Base-by-base conservation (phyloP, 1,140 invertebrate genomes). In the Dendroctonus valens region DNA sequence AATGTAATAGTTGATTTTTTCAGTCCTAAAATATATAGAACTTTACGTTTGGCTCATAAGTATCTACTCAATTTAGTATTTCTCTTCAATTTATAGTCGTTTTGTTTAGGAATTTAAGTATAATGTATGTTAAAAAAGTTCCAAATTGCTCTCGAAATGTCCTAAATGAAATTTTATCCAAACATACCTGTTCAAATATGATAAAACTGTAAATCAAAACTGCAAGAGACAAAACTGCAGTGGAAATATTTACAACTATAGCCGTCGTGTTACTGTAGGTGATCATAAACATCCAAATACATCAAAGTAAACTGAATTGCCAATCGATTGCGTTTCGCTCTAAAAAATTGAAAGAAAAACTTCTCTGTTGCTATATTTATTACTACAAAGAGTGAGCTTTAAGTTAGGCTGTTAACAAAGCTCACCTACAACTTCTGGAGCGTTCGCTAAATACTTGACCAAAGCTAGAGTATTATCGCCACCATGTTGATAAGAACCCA, bases 401-500 rank as follows among this genome's bases (percentile, higher is more conserved):
- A 26, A 26, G 26, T 26, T 26, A 3, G 26, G 26, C 26, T 1
- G 26, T 26, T 26, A 26, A 26, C 1, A 26, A 26, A 1, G 26
- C 26, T 26, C 26, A 26, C 26, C 26, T 26, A 3, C 26, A 26
- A 26, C 26, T 63, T 82, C 78, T n/a, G 73, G 72, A 65, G 79
- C 81, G 48, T 79, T 75, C 7, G 81, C 82, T 12, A 88, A 74
- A 37, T 74, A 71, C 59, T 78, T 74, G 0, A 86, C 69, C 0
- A 90, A 68, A 5, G 78, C 78, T 42, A 90, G 70, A 8, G 87
- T 67, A 76, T 84, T 86, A 61, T 85, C 79, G 52, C 88, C 90
- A 42, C 85, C 84, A 74, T 87, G 82, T 74, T 92, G 90, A 68
- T 90, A 81, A 39, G 85, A 85, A 5, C 88, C 89, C 5, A 79